Conservation (phyloP, 2,797 vertebrate species). For the Selene dorsalis region DNA sequence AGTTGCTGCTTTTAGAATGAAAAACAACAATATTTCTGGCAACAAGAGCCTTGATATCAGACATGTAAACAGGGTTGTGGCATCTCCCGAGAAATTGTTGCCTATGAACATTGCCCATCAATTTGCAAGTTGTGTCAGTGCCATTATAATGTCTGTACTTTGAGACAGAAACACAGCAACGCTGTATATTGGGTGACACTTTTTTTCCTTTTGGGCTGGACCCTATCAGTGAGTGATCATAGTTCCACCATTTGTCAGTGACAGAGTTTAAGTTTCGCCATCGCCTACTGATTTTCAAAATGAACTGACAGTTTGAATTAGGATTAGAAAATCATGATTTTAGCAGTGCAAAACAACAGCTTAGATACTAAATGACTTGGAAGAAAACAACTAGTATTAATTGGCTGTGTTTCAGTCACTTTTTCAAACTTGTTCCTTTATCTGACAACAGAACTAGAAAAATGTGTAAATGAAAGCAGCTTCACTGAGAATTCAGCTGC, state of each 20-base stretch:
- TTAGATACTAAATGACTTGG: neutral
- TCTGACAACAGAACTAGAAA: neutral
- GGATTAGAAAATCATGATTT: neutral
- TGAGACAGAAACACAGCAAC: conserved; percentile 72
- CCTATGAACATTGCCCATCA: conserved; percentile 53
- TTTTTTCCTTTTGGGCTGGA: neutral
- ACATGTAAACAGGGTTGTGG: conserved; percentile 2
- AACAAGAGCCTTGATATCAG: conserved; percentile 8
- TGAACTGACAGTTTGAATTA: neutral
- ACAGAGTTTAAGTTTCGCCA: neutral
- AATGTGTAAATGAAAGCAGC: neutral
- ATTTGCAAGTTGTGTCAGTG: conserved; percentile 32
- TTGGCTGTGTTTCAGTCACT: neutral
- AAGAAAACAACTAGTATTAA: neutral
- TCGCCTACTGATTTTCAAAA: neutral
- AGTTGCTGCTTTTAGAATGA: neutral
- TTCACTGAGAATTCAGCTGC: neutral
- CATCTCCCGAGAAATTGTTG: conserved; percentile 33
- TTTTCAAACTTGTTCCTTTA: neutral
- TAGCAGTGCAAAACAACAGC: neutral
- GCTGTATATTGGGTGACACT: conserved; percentile 7
- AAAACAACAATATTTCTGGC: neutral
- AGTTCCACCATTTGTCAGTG: neutral
- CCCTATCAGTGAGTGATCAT: neutral
- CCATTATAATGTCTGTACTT: conserved; percentile 38